Evolutionary conservation across 2,113 vertebrate species (phyloP).

Genomic region (Rutilus rutilus): DNA sequence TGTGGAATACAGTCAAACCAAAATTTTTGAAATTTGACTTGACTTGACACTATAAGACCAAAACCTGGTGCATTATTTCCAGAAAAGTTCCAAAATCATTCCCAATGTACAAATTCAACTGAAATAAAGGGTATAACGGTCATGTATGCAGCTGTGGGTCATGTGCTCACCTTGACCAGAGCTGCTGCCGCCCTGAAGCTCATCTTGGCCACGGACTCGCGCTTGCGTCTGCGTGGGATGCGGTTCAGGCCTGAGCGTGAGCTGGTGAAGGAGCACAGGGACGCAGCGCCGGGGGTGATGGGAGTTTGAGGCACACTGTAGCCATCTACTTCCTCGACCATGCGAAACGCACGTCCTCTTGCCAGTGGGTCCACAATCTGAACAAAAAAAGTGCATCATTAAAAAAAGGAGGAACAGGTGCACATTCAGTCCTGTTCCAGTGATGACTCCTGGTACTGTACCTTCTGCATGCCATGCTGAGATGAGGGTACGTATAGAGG

Average conservation of each 20-base stretch:
- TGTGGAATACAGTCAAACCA: neutral
- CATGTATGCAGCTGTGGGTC: too few species aligned
- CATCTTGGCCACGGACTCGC: slow-evolving; percentile 98
- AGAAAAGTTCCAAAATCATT: neutral
- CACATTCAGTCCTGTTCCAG: neutral
- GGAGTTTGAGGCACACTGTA: slow-evolving; percentile 93
- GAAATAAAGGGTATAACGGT: neutral
- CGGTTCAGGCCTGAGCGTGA: slow-evolving; percentile 94
- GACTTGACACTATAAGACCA: neutral
- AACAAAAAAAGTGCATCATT: neutral
- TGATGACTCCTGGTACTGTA: slow-evolving; percentile 54
- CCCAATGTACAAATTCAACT: neutral
- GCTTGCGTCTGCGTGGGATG: slow-evolving; percentile 89
- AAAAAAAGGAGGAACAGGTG: neutral
- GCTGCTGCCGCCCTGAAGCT: slow-evolving; percentile 95
- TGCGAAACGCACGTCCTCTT: slow-evolving; percentile 91
- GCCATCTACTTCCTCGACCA: slow-evolving; percentile 90
- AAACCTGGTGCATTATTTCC: neutral
- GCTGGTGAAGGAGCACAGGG: slow-evolving; percentile 96
- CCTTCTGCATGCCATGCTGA: slow-evolving; percentile 97
- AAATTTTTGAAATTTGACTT: neutral
- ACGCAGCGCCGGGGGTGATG: slow-evolving; percentile 89
- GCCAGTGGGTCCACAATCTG: slow-evolving; percentile 97
- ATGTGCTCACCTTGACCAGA: slow-evolving; percentile 84
- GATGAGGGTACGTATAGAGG: slow-evolving; percentile 90